Conservation (phyloP, 2,113 vertebrate species). For the human region DNA sequence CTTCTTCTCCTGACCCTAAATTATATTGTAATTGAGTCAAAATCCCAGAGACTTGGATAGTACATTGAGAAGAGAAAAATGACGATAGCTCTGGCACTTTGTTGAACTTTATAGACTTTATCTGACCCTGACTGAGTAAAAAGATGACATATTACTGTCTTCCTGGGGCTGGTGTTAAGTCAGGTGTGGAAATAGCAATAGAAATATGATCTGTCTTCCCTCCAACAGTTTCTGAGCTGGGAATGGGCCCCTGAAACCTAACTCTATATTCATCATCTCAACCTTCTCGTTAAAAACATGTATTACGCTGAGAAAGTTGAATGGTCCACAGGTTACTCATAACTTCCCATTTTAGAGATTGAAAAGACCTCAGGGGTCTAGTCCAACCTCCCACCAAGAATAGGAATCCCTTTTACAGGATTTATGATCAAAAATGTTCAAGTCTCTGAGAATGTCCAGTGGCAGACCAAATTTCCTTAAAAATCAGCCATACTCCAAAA, state of each 20-base stretch:
- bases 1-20: conserved; percentile 46
- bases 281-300: conserved; percentile 54
- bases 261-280: conserved; percentile 39
- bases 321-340: conserved; percentile 33
- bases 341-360: conserved; percentile 57
- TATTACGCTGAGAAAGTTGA: conserved; percentile 47
- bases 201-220: conserved; percentile 60
- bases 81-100: conserved; percentile 52
- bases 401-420: neutral
- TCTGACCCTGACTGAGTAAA: conserved; percentile 67
- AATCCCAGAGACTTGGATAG: conserved; percentile 52
- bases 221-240: conserved; percentile 45
- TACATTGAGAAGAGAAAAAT: conserved; percentile 63
- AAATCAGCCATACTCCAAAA: neutral
- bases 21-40: conserved; percentile 67
- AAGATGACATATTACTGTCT: conserved; percentile 70
- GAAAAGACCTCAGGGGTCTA: conserved; percentile 33
- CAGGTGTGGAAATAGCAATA: conserved; percentile 68
- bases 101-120: conserved; percentile 70
- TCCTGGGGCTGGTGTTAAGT: conserved; percentile 70
- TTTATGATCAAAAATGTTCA: neutral
- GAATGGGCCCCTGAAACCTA: conserved; percentile 11
- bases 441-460: conserved; percentile 6
- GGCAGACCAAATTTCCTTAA: neutral
- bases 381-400: neutral